A percentile compares a stretch with the other conserved stretches of the same genome.
Evolutionary conservation across 2,113 vertebrate genomes (phyloP).

Genomic region (Zosterops pallidus): DNA sequence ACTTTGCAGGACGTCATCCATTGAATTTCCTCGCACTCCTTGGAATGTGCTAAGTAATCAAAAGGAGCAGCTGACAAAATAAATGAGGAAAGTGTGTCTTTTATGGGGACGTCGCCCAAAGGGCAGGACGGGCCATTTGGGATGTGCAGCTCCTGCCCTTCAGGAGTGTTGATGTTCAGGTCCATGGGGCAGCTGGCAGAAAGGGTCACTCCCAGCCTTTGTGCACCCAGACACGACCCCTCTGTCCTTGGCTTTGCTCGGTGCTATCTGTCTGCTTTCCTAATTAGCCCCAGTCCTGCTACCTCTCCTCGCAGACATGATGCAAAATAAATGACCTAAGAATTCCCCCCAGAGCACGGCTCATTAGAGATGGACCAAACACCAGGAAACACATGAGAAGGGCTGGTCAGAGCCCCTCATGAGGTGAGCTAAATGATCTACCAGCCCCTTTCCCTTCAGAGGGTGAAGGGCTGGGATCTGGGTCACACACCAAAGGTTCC

Average conservation of each 20-base stretch:
- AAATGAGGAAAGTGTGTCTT: constrained; percentile 38
- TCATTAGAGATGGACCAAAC: constrained; percentile 52
- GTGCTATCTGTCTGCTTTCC: constrained; percentile 41
- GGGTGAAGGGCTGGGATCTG: background rate
- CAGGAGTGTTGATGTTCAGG: background rate
- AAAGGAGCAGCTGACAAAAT: constrained; percentile 54
- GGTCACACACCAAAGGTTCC: background rate
- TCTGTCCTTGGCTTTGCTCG: background rate
- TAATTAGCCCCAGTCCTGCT: constrained; percentile 10
- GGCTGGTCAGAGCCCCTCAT: background rate
- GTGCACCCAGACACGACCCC: rapidly evolving
- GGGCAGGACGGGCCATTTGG: background rate
- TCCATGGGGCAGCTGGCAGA: background rate
- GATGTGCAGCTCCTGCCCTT: background rate
- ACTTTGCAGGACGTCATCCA: background rate
- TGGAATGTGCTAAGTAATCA: constrained; percentile 56
- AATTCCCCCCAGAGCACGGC: constrained; percentile 36
- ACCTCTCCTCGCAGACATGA: constrained; percentile 15
- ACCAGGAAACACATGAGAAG: background rate
- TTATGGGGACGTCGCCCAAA: background rate
- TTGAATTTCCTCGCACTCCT: background rate
- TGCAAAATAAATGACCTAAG: constrained; percentile 64
- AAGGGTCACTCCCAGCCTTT: background rate
- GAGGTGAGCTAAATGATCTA: constrained; percentile 31
- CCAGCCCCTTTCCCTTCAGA: background rate